A percentile compares a stretch with the other conserved stretches of the same genome.
These are phyloP conservation scores for Acanthochromis polyacanthus DNA, from an alignment of 2,113 vertebrate species.

Conservation along the genomic window DNA sequence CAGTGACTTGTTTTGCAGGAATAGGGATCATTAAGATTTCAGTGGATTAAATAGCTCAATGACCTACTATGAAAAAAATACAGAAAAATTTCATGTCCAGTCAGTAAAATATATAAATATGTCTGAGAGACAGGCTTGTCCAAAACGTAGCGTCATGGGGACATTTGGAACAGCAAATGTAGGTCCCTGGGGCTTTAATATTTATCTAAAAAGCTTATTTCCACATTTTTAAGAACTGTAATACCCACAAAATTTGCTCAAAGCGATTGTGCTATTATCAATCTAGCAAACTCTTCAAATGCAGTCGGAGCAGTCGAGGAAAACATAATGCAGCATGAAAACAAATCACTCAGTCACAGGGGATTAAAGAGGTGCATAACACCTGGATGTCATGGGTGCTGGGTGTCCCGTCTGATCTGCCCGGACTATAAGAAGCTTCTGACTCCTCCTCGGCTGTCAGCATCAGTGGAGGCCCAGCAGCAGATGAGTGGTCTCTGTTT, in stretches of 20 bases:
- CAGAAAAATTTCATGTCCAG: not conserved
- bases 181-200: too few species aligned
- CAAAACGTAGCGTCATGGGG: too few species aligned
- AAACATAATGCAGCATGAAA: constrained; percentile 1
- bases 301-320: not conserved
- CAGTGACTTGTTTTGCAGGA: constrained; percentile 6
- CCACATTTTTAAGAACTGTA: too few species aligned
- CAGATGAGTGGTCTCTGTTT: not conserved
- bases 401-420: constrained; percentile 20
- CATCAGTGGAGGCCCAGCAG: not conserved
- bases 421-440: constrained; percentile 55
- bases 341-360: not conserved
- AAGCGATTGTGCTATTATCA: not conserved
- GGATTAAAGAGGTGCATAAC: constrained; percentile 39
- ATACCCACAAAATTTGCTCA: too few species aligned
- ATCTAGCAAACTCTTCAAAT: not conserved
- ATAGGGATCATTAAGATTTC: constrained; percentile 3
- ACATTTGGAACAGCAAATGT: too few species aligned
- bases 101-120: too few species aligned
- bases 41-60: constrained; percentile 8
- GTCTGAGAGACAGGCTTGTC: too few species aligned
- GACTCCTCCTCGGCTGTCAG: constrained; percentile 42
- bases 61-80: constrained; percentile 16
- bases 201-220: too few species aligned
- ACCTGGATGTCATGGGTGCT: constrained; percentile 21